Percentiles rank a stretch among this genome's conserved stretches.
Evolutionary conservation across 2,888 invertebrate species (phyloP).

Genomic region (Leptinotarsa juncta): DNA sequence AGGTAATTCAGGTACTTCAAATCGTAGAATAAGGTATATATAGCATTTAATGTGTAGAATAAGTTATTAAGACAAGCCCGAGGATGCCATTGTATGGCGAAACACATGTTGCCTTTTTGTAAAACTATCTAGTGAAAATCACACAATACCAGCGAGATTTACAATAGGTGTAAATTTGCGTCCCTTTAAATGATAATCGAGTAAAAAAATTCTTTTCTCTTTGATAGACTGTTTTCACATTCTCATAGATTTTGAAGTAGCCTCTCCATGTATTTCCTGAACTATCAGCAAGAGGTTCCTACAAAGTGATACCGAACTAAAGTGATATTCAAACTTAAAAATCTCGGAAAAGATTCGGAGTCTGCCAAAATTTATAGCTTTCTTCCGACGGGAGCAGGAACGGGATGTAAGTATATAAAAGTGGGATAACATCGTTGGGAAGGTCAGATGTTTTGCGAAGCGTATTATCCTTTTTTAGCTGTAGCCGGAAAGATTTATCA

Average conservation of each 20-base stretch:
- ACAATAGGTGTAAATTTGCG: too few relatives aligned
- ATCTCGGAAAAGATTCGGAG: conserved; percentile 43
- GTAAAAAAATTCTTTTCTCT: too few relatives aligned
- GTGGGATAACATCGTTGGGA: conserved; percentile 54
- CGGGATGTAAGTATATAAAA: conserved; percentile 57
- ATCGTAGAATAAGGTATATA: too few relatives aligned
- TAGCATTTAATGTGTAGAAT: too few relatives aligned
- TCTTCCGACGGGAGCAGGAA: conserved; percentile 46
- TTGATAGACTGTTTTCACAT: too few relatives aligned
- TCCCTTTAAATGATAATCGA: too few relatives aligned
- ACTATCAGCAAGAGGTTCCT: conserved; percentile 26
- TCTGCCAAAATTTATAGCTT: conserved; percentile 55
- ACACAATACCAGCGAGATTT: too few relatives aligned
- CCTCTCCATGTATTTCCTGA: neutral
- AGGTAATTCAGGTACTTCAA: too few relatives aligned
- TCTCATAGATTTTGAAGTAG: neutral
- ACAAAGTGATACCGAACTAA: conserved; percentile 37
- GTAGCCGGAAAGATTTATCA: conserved; percentile 57
- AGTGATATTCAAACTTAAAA: conserved; percentile 43
- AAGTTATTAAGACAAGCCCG: too few relatives aligned
- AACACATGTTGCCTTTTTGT: too few relatives aligned
- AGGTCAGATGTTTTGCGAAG: conserved; percentile 58
- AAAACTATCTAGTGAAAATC: too few relatives aligned
- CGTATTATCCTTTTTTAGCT: conserved; percentile 53
- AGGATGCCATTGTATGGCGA: too few relatives aligned